These are phyloP conservation scores for Ennomos erosarius DNA, from an alignment of 2,888 invertebrate genomes.

Conservation along the genomic window DNA sequence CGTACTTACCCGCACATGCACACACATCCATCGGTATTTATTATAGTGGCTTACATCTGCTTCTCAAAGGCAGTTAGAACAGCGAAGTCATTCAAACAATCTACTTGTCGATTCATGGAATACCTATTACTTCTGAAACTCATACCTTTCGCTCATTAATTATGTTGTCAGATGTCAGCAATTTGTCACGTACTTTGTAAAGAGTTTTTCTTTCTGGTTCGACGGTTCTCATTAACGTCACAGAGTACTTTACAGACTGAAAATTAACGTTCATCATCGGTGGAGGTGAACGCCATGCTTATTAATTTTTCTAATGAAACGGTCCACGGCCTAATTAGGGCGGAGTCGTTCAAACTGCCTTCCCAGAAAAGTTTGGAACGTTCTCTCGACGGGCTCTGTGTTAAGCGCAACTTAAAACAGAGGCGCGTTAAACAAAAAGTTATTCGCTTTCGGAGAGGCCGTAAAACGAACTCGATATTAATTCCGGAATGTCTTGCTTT, in stretches of 20 bases:
- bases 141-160: constrained; percentile 29
- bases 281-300: constrained; percentile 51
- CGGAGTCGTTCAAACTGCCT: constrained; percentile 57
- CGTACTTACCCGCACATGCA: background rate
- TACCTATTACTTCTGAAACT: constrained; percentile 1
- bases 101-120: constrained; percentile 12
- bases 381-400: constrained; percentile 61
- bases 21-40: constrained; percentile 12
- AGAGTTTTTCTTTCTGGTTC: constrained; percentile 49
- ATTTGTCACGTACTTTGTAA: constrained; percentile 51
- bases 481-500: constrained; percentile 46
- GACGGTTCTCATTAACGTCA: constrained; percentile 49
- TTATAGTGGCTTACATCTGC: constrained; percentile 23
- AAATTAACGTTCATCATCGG: constrained; percentile 26
- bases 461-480: constrained; percentile 44
- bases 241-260: too few species aligned
- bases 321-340: constrained; percentile 61
- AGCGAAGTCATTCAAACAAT: constrained; percentile 4
- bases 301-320: constrained; percentile 70
- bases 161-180: constrained; percentile 38
- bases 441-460: constrained; percentile 49
- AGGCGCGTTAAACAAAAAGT: constrained; percentile 64
- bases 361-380: constrained; percentile 67
- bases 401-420: constrained; percentile 63
- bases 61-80: constrained; percentile 21